phyloP scores from a whole-genome alignment of 1,140 invertebrate species.

The Drosophila nikananu region DNA sequence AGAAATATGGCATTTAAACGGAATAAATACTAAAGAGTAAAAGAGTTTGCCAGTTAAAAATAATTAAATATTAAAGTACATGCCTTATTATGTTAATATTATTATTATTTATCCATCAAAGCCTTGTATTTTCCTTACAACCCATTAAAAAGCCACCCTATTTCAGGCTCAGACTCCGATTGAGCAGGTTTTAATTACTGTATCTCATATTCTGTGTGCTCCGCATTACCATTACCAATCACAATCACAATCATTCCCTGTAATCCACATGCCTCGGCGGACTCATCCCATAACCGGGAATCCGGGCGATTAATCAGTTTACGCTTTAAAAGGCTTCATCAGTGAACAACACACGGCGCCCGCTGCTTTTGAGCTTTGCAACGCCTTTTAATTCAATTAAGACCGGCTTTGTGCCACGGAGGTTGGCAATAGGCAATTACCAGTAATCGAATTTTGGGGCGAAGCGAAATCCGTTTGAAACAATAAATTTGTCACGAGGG shows the following conservation, averaged over 20 bases:
- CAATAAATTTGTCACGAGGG: conserved; percentile 68
- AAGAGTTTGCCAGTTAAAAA: not conserved
- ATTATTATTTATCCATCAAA: not conserved
- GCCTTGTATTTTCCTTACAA: not conserved
- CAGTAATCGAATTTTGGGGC: conserved; percentile 75
- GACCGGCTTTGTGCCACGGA: conserved; percentile 59
- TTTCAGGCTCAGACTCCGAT: not conserved
- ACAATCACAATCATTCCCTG: conserved; percentile 24
- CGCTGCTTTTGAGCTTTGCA: conserved; percentile 61
- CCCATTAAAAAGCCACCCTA: not conserved
- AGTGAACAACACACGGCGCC: conserved; percentile 33
- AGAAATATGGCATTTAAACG: not conserved
- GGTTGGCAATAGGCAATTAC: conserved; percentile 73
- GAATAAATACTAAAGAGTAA: not conserved
- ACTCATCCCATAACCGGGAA: conserved; percentile 13
- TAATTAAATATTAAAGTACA: not conserved
- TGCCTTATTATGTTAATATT: not conserved
- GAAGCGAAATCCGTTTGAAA: conserved; percentile 68
- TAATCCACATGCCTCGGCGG: conserved; percentile 12
- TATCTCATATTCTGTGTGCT: not conserved
- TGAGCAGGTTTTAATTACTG: not conserved
- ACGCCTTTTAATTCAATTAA: conserved; percentile 78
- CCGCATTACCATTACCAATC: conserved; percentile 3
- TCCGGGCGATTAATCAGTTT: conserved; percentile 60
- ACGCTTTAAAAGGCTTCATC: conserved; percentile 67